These are phyloP conservation scores for Latrodectus hesperus DNA, from an alignment of 2,888 invertebrate genomes.

Conservation along the genomic window DNA sequence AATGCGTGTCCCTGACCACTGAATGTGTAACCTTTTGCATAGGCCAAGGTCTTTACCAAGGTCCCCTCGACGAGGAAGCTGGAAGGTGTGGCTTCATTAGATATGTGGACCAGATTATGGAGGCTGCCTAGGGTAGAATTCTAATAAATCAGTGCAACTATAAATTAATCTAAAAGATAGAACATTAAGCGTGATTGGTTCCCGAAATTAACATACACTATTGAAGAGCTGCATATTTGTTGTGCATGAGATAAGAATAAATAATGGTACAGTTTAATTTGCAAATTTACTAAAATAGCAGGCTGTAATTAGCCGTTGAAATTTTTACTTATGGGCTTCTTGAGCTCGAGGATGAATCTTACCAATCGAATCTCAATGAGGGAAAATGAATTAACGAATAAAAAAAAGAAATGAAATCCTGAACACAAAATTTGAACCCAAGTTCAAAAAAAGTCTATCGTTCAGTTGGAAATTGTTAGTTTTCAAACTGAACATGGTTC, in stretches of 20 bases:
- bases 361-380: neutral
- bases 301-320: neutral
- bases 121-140: constrained; percentile 19
- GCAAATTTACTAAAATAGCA: neutral
- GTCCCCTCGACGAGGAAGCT: constrained; percentile 2
- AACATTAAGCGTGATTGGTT: neutral
- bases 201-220: constrained; percentile 34
- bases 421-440: too few species aligned
- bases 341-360: neutral
- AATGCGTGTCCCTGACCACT: constrained; percentile 43
- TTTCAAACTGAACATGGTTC: too few species aligned
- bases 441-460: too few species aligned
- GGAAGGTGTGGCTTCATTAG: constrained; percentile 33
- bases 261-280: neutral
- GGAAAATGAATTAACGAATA: too few species aligned
- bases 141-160: constrained; percentile 15
- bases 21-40: constrained; percentile 17
- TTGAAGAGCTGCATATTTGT: neutral
- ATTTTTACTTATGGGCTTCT: neutral
- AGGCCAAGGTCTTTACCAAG: constrained; percentile 38
- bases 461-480: too few species aligned
- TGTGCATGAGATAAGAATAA: neutral
- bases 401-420: too few species aligned
- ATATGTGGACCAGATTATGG: neutral
- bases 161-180: constrained; percentile 43